These are phyloP conservation scores for Drosophila quinaria DNA, from an alignment of 2,888 invertebrate species.

Conservation along the genomic window DNA sequence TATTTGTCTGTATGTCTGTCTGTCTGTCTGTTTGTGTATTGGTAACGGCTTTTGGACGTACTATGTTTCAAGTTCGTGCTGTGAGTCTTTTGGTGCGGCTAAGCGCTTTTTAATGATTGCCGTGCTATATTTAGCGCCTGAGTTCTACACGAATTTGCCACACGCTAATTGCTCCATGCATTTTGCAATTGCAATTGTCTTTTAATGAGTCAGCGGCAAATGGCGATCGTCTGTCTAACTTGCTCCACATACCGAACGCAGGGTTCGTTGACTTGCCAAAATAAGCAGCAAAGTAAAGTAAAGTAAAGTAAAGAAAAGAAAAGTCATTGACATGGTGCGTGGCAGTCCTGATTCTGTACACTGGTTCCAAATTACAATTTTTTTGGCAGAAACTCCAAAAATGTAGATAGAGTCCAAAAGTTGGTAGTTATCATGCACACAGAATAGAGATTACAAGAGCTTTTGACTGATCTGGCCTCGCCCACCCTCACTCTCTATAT, in stretches of 20 bases:
- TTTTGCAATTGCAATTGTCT: constrained; percentile 70
- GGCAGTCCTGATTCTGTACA: constrained; percentile 6
- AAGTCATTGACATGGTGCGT: constrained; percentile 62
- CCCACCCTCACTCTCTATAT: too few species aligned
- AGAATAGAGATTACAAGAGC: neutral
- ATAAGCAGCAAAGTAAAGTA: constrained; percentile 20
- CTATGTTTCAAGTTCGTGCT: constrained; percentile 63
- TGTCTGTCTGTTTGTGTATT: neutral
- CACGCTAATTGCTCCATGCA: constrained; percentile 68
- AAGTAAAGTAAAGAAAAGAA: constrained; percentile 2
- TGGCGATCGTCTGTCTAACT: constrained; percentile 23
- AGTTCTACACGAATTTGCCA: constrained; percentile 61
- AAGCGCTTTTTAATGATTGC: constrained; percentile 79
- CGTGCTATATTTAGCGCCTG: constrained; percentile 75
- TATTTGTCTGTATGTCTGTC: constrained; percentile 31
- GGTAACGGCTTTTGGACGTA: constrained; percentile 65
- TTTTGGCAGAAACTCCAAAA: neutral
- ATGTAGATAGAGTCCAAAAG: neutral
- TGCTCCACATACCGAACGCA: constrained; percentile 56
- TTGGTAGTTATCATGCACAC: too few species aligned
- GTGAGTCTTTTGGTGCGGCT: constrained; percentile 46
- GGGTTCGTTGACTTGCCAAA: constrained; percentile 68
- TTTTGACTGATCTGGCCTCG: neutral
- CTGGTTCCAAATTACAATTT: neutral
- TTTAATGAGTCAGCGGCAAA: constrained; percentile 48